These are phyloP conservation scores for Chloroceryle aenea DNA, from an alignment of 2,113 vertebrate genomes.

Conservation along the genomic window DNA sequence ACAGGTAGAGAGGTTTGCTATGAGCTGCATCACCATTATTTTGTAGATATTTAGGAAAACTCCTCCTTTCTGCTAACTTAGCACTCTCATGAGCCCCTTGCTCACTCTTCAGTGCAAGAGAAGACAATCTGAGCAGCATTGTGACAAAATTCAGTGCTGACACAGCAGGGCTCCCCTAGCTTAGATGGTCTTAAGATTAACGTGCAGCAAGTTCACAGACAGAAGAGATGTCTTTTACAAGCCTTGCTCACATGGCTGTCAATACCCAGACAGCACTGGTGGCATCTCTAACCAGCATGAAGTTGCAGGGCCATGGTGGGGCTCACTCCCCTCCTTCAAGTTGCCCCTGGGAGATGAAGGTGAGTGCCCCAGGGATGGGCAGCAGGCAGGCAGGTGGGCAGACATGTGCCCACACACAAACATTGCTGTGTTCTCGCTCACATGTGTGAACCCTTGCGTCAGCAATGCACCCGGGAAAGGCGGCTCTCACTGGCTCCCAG, in stretches of 20 bases:
- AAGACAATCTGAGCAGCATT: not conserved
- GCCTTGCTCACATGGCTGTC: fast-evolving
- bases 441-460: fast-evolving
- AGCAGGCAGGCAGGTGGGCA: not conserved
- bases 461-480: not conserved
- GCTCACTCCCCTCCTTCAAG: fast-evolving
- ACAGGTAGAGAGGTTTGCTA: not conserved
- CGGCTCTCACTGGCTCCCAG: not conserved
- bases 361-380: fast-evolving
- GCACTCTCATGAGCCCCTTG: not conserved
- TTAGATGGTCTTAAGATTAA: not conserved
- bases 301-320: not conserved
- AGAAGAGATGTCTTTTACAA: not conserved
- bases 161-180: not conserved
- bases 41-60: not conserved
- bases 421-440: fast-evolving
- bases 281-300: fast-evolving
- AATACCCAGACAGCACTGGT: not conserved
- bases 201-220: fast-evolving
- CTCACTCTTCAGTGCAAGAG: not conserved
- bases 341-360: not conserved
- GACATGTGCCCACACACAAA: fast-evolving
- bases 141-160: not conserved
- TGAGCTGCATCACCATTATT: not conserved
- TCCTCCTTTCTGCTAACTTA: not conserved